Evolutionary conservation across 2,113 vertebrate species (phyloP), one percentile per base, ranked within the genome.

Genomic region (Engystomops pustulosus): DNA sequence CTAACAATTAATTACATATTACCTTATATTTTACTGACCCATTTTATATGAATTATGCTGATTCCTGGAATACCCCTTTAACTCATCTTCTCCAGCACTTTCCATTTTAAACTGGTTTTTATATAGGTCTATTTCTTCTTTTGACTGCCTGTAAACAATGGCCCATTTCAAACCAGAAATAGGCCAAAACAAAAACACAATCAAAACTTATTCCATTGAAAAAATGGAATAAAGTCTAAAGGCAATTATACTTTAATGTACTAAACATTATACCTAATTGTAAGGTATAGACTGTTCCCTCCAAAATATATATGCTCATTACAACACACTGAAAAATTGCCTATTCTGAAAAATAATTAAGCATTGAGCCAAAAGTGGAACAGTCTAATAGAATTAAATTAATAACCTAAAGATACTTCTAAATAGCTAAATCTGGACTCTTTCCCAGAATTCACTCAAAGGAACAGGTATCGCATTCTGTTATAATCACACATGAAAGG

Each of bases 361-460:
- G 15, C 38, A 6, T 44, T 67, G 18, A 67, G 41, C 34, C 62
- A 69, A 81, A 81, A 81, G 38, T 49, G 6, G 78, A 47, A 36
- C 12, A 53, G 55, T 5, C 23, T 81, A 81, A 70, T 70, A 70
- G 44, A 81, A 47, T 81, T 80, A 69, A 81, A 68, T 81, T 49
- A 81, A 81, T 81, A 51, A 68, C 62, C 79, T 51, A 38, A 53
- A 80, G 58, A 81, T 30, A 81, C 45, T 53, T 81, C 79, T 69
- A 69, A 53, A 81, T 70, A 34, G 25, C 27, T 25, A 25, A 80
- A 44, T 25, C 47, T 81, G 79, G 79, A 81, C 10, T 5, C 62
- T 20, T 53, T 68, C 79, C 79, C 79, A 81, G 79, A 81, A 81
- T 53, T 81, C 45, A 81, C 45, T 81, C 79, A 68, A 70, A 81